These are phyloP conservation scores for Cybosia mesomella DNA, from an alignment of 2,888 invertebrate species.

Conservation along the genomic window DNA sequence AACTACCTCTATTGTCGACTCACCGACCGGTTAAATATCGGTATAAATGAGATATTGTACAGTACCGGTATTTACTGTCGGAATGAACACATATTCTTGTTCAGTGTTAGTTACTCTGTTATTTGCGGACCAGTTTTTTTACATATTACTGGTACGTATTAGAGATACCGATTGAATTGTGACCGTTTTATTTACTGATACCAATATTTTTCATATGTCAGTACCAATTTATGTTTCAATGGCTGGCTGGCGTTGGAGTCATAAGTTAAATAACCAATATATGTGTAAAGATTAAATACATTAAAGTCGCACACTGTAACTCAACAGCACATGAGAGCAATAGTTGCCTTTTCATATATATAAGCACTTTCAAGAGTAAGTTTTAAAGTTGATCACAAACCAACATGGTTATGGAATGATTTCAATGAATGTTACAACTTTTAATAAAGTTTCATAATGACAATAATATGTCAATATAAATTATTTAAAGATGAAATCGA, in stretches of 20 bases:
- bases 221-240: background rate
- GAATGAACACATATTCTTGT: background rate
- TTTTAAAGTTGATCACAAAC: background rate
- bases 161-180: background rate
- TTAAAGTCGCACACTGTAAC: background rate
- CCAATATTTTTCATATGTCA: background rate
- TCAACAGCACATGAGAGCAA: background rate
- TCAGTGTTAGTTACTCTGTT: background rate
- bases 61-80: background rate
- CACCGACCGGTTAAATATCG: background rate
- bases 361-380: background rate
- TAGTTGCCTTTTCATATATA: background rate
- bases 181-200: background rate
- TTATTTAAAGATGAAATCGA: constrained; percentile 24
- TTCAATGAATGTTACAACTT: background rate
- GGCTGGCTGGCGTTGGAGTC: background rate
- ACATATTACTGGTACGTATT: background rate
- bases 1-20: background rate
- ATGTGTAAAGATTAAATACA: background rate
- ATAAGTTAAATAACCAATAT: background rate
- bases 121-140: background rate
- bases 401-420: background rate
- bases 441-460: constrained; percentile 33
- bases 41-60: background rate
- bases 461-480: constrained; percentile 41